These are phyloP conservation scores for Trypoxylus dichotomus DNA, from an alignment of 1,140 invertebrate genomes.

Conservation along the genomic window DNA sequence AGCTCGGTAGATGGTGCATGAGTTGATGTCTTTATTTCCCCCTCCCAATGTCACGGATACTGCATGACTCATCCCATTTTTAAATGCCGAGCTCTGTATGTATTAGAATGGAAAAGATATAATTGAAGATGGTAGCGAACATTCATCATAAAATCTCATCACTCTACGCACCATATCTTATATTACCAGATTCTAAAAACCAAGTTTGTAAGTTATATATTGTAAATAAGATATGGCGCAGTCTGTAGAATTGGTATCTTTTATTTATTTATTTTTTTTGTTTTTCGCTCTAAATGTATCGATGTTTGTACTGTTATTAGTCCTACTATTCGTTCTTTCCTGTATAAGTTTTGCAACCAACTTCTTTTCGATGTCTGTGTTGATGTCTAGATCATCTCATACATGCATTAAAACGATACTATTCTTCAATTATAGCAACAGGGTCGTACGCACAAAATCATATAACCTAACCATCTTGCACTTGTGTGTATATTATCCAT, in stretches of 20 bases:
- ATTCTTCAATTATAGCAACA: background rate
- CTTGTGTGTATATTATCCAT: too few relatives aligned
- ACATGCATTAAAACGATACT: background rate
- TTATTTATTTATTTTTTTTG: too few relatives aligned
- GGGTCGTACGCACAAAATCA: background rate
- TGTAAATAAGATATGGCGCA: background rate
- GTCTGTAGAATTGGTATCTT: background rate
- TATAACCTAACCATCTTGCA: background rate
- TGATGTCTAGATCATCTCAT: background rate
- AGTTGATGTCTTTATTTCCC: background rate
- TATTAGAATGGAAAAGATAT: too few relatives aligned
- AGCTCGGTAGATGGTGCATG: background rate
- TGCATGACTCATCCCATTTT: background rate
- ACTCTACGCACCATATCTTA: background rate
- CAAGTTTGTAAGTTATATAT: too few relatives aligned
- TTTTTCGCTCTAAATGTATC: background rate
- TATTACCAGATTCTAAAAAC: conserved; percentile 22
- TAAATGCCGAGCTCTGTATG: background rate
- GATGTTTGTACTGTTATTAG: background rate
- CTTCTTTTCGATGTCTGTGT: background rate
- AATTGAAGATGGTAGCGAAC: too few relatives aligned
- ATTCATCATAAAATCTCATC: too few relatives aligned
- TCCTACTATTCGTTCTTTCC: background rate
- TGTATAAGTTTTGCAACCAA: background rate
- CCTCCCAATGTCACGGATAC: too few relatives aligned